Evolutionary conservation across 2,797 vertebrate genomes (phyloP).

Genomic region (Pteronotus mesoamericanus): DNA sequence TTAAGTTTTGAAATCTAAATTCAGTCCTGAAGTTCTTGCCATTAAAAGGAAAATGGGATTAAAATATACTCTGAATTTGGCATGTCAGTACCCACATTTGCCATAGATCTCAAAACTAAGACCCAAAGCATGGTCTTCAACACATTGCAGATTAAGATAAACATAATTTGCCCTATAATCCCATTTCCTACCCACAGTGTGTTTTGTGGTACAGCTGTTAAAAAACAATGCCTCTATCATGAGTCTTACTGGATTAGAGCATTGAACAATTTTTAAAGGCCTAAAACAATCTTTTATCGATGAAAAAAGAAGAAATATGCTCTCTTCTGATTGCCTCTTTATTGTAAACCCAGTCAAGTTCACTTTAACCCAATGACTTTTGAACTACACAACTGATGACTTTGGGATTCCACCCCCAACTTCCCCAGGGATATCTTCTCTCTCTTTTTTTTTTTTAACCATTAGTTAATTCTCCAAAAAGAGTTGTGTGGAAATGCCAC

Average conservation of each 20-base stretch:
- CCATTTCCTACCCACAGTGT: neutral
- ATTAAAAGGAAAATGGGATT: neutral
- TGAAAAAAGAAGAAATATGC: neutral
- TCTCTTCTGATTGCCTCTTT: neutral
- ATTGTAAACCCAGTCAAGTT: neutral
- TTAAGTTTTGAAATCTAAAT: neutral
- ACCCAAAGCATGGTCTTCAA: neutral
- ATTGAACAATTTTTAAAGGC: neutral
- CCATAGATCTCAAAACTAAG: neutral
- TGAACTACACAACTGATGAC: neutral
- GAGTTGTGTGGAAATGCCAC: rapidly evolving
- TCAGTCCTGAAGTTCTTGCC: neutral
- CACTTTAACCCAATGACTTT: neutral
- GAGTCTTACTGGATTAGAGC: neutral
- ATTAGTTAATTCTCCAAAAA: neutral
- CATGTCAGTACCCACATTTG: neutral
- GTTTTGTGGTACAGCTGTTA: neutral
- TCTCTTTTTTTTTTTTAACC: neutral
- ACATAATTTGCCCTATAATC: neutral
- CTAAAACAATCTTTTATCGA: neutral
- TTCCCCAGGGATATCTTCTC: neutral
- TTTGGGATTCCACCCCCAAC: neutral
- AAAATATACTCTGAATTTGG: neutral
- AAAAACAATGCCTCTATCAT: neutral
- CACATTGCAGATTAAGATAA: too few species aligned